Evolutionary conservation across 2,797 vertebrate genomes (phyloP), one percentile per base, ranked within the genome.

Genomic region (Halcyon chelicuti): DNA sequence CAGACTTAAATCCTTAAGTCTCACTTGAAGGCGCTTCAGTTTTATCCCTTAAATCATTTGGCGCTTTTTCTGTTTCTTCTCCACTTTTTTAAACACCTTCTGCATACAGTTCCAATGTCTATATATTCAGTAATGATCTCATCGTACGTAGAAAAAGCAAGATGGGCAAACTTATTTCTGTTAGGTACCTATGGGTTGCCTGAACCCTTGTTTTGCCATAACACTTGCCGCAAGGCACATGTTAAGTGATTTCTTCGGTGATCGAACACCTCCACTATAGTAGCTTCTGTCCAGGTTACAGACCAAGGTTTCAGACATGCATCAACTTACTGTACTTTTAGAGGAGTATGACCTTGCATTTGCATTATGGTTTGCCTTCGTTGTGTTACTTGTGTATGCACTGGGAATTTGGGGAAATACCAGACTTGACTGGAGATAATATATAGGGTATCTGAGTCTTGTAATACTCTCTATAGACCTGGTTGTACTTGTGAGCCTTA

Each of bases 41-140:
- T 94, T 94, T 51, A 91, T 81, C 28, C 47, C 54, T 93, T 75
- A 74, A 89, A 89, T 86, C 54, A 80, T 29, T 42, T 58, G 37
- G 5, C 33, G 3, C 49, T 65, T 40, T 61, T 91, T 71, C 33
- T 83, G 0, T 71, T 86, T 83, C 73, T 78, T 78, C 40, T 37
- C 26, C 17, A 29, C 25, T 74, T 68, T 62, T 37, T 91, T 94
- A 51, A 87, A 23, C 55, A 47, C 76, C 28, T 58, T 61, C 67
- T 93, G 68, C 47, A 4, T 22, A 3, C 15, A 19, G 39, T 81
- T 75, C 13, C 4, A 1, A 2, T 28, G 20, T 37, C 66, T 78
- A 3, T 57, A 20, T 35, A 6, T 66, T 55, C 60, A 6, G 14
- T 66, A 68, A 37, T 78, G 84, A 61, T 92, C 75, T 77, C 0